Base-by-base conservation (phyloP, 1,140 invertebrate genomes). In the Hyles euphorbiae region DNA sequence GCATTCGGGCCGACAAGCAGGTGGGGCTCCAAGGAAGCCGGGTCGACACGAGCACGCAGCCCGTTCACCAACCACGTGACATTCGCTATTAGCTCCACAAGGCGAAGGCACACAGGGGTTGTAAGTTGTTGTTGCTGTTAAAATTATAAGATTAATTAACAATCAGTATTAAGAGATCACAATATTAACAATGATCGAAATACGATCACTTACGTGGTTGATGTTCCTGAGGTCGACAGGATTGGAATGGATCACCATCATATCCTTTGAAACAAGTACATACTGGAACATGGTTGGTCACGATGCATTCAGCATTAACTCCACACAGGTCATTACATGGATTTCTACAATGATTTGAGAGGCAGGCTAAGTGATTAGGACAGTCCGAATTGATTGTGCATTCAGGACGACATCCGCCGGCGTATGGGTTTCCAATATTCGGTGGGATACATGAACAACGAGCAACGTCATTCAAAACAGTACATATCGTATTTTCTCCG, bases 321-420 rank as follows among this genome's bases (percentile, higher is more conserved):
- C 96, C 96, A 78, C 96, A 98, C 48, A 96, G 91, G 36, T 96
- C 95, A 56, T 92, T 93, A 78, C 96, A 98, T n/a, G 96, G 96
- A 90, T 97, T 94, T 65, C 95, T 90, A 72, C 96, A 98, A 70
- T 96, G 93, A 68, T 96, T 94, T 63, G 95, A 94, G 40, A 96
- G 89, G 82, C 97, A 98, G 40, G 95, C 93, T 48, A 96, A 81
- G 70, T 95, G 90, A 67, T 93, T 93, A 0, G 95, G 91, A 82
- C 97, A 98, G 67, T 98, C 96, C 0, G 94, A 92, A 80, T 95
- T 95, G 59, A 93, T 91, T 1, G 94, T 92, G 80, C 96, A 97
- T 80, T 97, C 95, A 1, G 95, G 95, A 59, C 94, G 91, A 69
- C 95, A 95, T 32, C 94, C 94, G 5, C 93, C 93, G 3, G 91